phyloP scores from a whole-genome alignment of 2,888 invertebrate genomes.

The Crepidodera aurea region DNA sequence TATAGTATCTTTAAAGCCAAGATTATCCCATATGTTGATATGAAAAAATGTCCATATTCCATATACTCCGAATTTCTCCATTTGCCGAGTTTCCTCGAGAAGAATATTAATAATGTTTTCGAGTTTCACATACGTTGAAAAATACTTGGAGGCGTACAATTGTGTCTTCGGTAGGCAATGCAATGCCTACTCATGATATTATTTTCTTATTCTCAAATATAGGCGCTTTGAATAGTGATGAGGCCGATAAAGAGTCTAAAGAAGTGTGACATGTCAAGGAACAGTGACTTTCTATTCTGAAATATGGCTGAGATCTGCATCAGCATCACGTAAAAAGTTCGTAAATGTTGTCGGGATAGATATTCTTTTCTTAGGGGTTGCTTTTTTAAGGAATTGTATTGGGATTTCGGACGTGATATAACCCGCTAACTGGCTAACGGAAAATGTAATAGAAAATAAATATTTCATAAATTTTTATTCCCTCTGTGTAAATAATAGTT shows the following conservation, averaged over 20 bases:
- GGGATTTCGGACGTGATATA: conserved; percentile 7
- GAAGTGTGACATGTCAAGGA: conserved; percentile 30
- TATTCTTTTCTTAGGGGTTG: conserved; percentile 5
- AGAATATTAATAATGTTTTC: conserved; percentile 27
- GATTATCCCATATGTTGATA: conserved; percentile 19
- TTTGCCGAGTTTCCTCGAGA: conserved; percentile 4
- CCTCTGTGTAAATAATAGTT: too few relatives aligned
- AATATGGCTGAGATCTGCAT: conserved; percentile 29
- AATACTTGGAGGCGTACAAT: conserved; percentile 22
- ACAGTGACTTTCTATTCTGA: conserved; percentile 29
- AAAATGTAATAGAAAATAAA: conserved; percentile 11
- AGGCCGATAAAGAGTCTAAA: conserved; percentile 32
- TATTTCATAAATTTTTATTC: conserved; percentile 3
- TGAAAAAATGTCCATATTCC: conserved; percentile 20
- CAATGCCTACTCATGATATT: conserved; percentile 31
- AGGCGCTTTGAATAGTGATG: conserved; percentile 38
- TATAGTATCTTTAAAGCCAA: conserved; percentile 5
- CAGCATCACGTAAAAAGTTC: conserved; percentile 26
- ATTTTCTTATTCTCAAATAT: conserved; percentile 34
- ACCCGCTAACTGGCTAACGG: not conserved
- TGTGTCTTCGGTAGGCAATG: conserved; percentile 27
- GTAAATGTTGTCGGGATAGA: conserved; percentile 25
- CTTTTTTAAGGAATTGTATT: conserved; percentile 16
- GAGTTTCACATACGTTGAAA: conserved; percentile 17
- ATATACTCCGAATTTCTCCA: conserved; percentile 16